A percentile compares a stretch with the other conserved stretches of the same genome.
Evolutionary conservation across 2,113 vertebrate species (phyloP).

Genomic region (Cepphus grylle): DNA sequence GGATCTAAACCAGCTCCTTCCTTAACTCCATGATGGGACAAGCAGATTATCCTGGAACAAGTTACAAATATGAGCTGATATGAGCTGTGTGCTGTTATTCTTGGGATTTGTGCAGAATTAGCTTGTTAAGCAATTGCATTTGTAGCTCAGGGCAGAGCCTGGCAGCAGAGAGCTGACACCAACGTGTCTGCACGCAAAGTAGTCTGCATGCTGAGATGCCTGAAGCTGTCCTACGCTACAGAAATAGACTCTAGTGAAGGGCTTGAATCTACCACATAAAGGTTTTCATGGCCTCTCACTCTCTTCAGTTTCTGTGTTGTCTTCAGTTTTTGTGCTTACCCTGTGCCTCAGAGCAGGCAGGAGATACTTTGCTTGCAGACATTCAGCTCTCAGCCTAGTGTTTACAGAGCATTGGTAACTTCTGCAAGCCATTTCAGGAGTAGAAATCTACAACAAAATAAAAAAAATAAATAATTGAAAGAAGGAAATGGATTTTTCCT

Average conservation of each 20-base stretch:
- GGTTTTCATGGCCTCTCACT: background rate
- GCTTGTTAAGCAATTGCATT: background rate
- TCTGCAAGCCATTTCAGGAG: background rate
- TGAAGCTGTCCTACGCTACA: background rate
- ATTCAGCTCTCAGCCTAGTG: background rate
- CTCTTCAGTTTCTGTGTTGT: background rate
- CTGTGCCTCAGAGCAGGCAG: background rate
- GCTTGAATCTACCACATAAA: background rate
- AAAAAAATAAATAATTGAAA: background rate
- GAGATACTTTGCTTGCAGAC: background rate
- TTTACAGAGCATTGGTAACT: background rate
- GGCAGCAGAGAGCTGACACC: background rate
- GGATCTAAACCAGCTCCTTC: background rate
- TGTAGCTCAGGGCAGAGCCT: background rate
- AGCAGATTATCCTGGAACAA: background rate
- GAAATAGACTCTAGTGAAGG: background rate
- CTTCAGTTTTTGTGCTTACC: background rate
- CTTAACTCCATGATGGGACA: background rate
- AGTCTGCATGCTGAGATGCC: background rate
- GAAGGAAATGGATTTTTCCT: slow-evolving; percentile 36
- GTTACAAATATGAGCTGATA: background rate
- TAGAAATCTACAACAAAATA: background rate
- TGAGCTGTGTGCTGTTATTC: background rate
- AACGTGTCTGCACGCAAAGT: background rate
- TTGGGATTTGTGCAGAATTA: background rate